phyloP scores from a whole-genome alignment of 1,140 invertebrate genomes.

The Atta colombica region DNA sequence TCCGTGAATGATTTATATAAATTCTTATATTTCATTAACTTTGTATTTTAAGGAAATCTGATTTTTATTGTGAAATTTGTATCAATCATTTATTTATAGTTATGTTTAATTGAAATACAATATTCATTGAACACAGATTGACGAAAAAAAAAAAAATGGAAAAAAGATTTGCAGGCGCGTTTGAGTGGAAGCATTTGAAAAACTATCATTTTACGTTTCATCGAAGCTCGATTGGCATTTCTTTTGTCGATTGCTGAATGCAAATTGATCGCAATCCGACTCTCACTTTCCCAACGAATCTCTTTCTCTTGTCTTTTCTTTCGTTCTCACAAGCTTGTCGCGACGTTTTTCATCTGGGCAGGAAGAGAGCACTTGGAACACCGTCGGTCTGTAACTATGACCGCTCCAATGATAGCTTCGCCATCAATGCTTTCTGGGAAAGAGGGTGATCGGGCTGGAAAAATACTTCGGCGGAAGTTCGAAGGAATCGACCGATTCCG shows the following conservation, averaged over 20 bases:
- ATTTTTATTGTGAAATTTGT: background rate
- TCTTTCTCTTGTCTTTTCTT: background rate
- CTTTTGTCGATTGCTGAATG: slow-evolving; percentile 51
- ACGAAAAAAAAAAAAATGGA: background rate
- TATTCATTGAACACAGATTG: background rate
- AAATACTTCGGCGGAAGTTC: slow-evolving; percentile 52
- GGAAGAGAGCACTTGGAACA: slow-evolving; percentile 45
- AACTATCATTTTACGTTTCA: slow-evolving; percentile 62
- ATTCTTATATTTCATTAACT: background rate
- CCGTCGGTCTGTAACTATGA: slow-evolving; percentile 41
- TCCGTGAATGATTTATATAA: background rate
- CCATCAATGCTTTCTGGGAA: slow-evolving; percentile 53
- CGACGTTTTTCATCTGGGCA: slow-evolving; percentile 32
- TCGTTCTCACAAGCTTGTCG: slow-evolving; percentile 44
- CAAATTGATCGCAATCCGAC: slow-evolving; percentile 63
- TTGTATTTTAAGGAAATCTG: background rate
- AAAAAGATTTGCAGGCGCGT: slow-evolving; percentile 12
- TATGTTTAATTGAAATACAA: slow-evolving; percentile 24
- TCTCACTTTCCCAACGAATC: slow-evolving; percentile 15
- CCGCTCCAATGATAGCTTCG: slow-evolving; percentile 37
- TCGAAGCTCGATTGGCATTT: slow-evolving; percentile 59
- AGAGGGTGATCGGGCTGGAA: slow-evolving; percentile 33
- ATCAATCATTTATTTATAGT: slow-evolving; percentile 1
- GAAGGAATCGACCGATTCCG: slow-evolving; percentile 13
- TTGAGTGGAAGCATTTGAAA: slow-evolving; percentile 37